Conservation (phyloP, 2,888 invertebrate species). For the Tryphoninae sp. region DNA sequence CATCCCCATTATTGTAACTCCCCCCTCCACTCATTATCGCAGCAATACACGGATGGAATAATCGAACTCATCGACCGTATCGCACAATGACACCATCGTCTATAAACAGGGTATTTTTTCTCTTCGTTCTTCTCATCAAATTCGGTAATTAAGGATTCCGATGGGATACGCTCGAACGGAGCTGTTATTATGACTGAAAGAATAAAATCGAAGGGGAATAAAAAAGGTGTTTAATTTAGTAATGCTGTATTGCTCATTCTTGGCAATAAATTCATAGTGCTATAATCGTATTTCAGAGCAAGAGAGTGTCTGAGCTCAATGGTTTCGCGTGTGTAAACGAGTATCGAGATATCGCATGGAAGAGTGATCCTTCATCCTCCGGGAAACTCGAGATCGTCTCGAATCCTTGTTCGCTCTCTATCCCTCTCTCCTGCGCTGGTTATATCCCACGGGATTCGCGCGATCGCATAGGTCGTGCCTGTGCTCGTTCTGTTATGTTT, state of each 20-base stretch:
- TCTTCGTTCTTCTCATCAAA: not conserved
- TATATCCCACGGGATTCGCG: constrained; percentile 56
- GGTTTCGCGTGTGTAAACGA: constrained; percentile 58
- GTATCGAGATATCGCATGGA: constrained; percentile 61
- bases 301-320: constrained; percentile 44
- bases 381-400: constrained; percentile 62
- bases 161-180: not conserved
- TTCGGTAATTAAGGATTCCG: not conserved
- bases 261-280: constrained; percentile 31
- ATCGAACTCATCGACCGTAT: no score
- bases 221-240: constrained; percentile 29
- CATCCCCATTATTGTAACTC: no score
- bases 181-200: not conserved
- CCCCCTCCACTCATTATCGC: no score
- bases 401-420: constrained; percentile 48
- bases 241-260: constrained; percentile 19
- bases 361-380: constrained; percentile 61
- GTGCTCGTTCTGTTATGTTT: constrained; percentile 29
- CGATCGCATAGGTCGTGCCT: constrained; percentile 54
- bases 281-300: constrained; percentile 50
- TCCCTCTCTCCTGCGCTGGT: constrained; percentile 30
- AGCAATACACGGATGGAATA: no score
- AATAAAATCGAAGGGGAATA: not conserved
- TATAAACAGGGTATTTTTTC: no score
- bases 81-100: no score